phyloP scores from a whole-genome alignment of 2,113 vertebrate genomes.

The Vanacampus margaritifer region DNA sequence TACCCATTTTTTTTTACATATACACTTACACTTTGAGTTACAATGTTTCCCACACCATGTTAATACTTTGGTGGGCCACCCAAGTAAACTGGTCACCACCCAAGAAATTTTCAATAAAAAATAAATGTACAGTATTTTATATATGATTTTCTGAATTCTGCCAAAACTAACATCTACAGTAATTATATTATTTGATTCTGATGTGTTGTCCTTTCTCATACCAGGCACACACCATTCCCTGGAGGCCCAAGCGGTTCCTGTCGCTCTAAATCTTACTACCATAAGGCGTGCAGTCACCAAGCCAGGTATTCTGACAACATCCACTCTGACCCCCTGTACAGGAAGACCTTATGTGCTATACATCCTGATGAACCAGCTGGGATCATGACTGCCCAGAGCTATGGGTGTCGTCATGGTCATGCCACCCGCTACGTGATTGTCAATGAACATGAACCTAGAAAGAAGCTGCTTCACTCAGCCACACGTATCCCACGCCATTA shows the following conservation, averaged over 20 bases:
- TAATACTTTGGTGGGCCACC: too few species aligned
- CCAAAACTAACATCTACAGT: not conserved
- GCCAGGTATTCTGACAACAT: conserved; percentile 61
- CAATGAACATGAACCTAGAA: conserved; percentile 77
- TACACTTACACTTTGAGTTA: too few species aligned
- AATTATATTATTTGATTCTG: not conserved
- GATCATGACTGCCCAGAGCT: conserved; percentile 54
- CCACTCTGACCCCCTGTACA: conserved; percentile 81
- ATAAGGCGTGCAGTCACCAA: conserved; percentile 58
- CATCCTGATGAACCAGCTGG: conserved; percentile 50
- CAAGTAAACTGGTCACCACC: too few species aligned
- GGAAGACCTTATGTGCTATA: conserved; percentile 68
- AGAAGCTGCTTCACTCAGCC: conserved; percentile 69
- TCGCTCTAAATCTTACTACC: conserved; percentile 72
- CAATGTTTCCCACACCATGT: too few species aligned
- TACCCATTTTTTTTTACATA: not conserved
- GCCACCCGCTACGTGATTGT: conserved; percentile 79
- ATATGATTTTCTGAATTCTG: not conserved
- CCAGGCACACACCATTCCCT: conserved; percentile 67
- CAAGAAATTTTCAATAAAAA: too few species aligned
- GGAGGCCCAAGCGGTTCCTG: conserved; percentile 68
- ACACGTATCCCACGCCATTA: conserved; percentile 77
- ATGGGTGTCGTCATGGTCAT: conserved; percentile 63
- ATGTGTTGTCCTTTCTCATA: conserved; percentile 22
- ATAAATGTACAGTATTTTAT: too few species aligned